phyloP scores from a whole-genome alignment of 2,888 invertebrate species.

The Dioctria rufipes region DNA sequence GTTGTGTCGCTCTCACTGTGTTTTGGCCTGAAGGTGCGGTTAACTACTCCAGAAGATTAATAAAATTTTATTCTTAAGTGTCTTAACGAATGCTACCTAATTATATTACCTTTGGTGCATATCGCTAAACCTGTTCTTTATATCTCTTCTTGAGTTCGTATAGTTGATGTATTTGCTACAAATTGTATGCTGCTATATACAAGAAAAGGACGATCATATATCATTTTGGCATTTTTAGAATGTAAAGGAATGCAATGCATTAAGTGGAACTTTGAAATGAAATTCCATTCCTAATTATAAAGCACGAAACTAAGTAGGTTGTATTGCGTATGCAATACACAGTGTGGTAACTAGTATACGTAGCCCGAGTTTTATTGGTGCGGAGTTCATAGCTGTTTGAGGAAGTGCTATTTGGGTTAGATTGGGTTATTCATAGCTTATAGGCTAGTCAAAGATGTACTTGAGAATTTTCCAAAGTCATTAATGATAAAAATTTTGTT shows the following conservation, averaged over 20 bases:
- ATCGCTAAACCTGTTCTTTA: too few relatives aligned
- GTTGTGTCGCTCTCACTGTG: too few relatives aligned
- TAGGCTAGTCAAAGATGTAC: slow-evolving; percentile 29
- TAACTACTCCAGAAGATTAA: too few relatives aligned
- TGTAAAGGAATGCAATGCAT: slow-evolving; percentile 19
- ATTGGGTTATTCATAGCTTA: not conserved
- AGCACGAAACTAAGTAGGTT: slow-evolving; percentile 32
- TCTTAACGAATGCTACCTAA: too few relatives aligned
- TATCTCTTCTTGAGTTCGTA: too few relatives aligned
- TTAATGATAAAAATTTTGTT: too few relatives aligned
- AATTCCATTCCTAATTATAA: slow-evolving; percentile 45
- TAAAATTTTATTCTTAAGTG: too few relatives aligned
- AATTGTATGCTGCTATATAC: too few relatives aligned
- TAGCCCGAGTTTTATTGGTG: slow-evolving; percentile 21
- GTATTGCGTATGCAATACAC: slow-evolving; percentile 15
- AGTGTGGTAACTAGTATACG: not conserved
- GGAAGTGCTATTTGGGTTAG: slow-evolving; percentile 32
- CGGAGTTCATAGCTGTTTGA: slow-evolving; percentile 1
- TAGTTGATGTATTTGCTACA: too few relatives aligned
- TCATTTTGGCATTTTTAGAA: not conserved
- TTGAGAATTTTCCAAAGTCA: not conserved
- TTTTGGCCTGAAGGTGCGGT: too few relatives aligned
- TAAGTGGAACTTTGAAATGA: slow-evolving; percentile 37
- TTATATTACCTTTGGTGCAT: too few relatives aligned
- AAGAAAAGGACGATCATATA: slow-evolving; percentile 12